Base-by-base conservation (phyloP, 2,113 vertebrate genomes). In the Octodon degus region DNA sequence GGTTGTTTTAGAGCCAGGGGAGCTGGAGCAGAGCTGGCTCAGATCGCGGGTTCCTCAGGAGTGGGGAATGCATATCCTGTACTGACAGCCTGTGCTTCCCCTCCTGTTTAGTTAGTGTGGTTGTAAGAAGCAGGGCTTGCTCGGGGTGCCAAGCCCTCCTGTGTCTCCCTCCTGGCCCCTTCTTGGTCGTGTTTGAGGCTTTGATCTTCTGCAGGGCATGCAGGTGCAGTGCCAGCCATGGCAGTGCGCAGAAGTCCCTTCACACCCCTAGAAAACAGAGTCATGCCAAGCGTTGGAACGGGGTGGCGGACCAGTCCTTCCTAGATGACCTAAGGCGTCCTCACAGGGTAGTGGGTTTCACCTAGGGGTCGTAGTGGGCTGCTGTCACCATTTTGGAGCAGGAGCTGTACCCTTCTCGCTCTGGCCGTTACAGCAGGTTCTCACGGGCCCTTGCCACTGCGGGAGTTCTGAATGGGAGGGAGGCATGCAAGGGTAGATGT, bases 391-490 rank as follows among this genome's bases (percentile, higher is more conserved):
- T 80, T 90, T 7, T 5, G 55, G 82, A 37, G n/a, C n/a, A 50
- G 34, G 72, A 62, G 25, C 50, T 43, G 40, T 30, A 68, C 53
- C 82, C n/a, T 62, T 67, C 86, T 60, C 22, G 24, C 55, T 53
- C 30, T 5, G 1, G 0, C 7, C 0, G 0, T 37, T 47, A 34
- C 34, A 32, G 58, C 0, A 14, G 55, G 37, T 88, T n/a, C 27
- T 14, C 9, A 0, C 6, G 17, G n/a, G 80, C 74, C 86, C 34
- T 87, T 74, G 30, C 80, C 16, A 0, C 16, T 12, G 74, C 0
- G 0, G 17, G 20, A 63, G 47, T 30, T 58, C 58, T 19, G 85
- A n/a, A 20, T 82, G 83, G 53, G 1, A 5, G 50, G 94, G 81
- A 67, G 5, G 24, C 40, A 12, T 19, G 4, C 20, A 40, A 77